Evolutionary conservation across 2,113 vertebrate species (phyloP).

Genomic region (Larimichthys crocea): DNA sequence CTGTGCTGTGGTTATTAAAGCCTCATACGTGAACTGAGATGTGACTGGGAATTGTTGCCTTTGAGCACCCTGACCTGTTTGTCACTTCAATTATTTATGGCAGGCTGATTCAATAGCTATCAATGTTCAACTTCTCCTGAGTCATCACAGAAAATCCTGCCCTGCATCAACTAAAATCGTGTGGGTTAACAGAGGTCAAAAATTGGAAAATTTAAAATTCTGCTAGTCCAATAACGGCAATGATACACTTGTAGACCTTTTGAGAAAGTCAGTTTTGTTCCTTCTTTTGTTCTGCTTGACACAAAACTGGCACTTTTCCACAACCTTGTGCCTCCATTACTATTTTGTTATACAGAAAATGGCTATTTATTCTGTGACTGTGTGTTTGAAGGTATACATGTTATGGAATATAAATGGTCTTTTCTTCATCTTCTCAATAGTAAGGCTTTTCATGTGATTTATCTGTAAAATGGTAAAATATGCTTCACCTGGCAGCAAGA

Average conservation of each 20-base stretch:
- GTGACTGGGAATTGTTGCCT: slow-evolving; percentile 59
- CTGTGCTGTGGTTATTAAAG: slow-evolving; percentile 34
- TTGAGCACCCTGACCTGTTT: slow-evolving; percentile 61
- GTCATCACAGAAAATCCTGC: slow-evolving; percentile 53
- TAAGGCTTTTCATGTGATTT: too few species aligned
- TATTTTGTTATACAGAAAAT: too few species aligned
- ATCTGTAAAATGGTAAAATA: too few species aligned
- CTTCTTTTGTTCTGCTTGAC: background rate
- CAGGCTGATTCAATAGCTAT: slow-evolving; percentile 67
- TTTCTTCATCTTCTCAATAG: too few species aligned
- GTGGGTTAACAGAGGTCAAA: slow-evolving; percentile 35
- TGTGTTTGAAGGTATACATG: too few species aligned
- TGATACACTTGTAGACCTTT: slow-evolving; percentile 25
- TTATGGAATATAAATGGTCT: too few species aligned
- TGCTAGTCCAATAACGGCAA: slow-evolving; percentile 45
- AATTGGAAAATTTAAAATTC: slow-evolving; percentile 7
- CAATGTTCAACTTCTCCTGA: slow-evolving; percentile 53
- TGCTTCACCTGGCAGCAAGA: slow-evolving; percentile 54
- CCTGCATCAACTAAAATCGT: slow-evolving; percentile 29
- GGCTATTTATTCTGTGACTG: too few species aligned
- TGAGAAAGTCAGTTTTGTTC: background rate
- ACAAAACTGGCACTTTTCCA: too few species aligned
- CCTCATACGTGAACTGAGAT: slow-evolving; percentile 44
- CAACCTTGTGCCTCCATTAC: too few species aligned
- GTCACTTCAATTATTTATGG: slow-evolving; percentile 71